Evolutionary conservation across 2,113 vertebrate species (phyloP), one percentile per base, ranked within the genome.

Genomic region (Reinhardtius hippoglossoides): DNA sequence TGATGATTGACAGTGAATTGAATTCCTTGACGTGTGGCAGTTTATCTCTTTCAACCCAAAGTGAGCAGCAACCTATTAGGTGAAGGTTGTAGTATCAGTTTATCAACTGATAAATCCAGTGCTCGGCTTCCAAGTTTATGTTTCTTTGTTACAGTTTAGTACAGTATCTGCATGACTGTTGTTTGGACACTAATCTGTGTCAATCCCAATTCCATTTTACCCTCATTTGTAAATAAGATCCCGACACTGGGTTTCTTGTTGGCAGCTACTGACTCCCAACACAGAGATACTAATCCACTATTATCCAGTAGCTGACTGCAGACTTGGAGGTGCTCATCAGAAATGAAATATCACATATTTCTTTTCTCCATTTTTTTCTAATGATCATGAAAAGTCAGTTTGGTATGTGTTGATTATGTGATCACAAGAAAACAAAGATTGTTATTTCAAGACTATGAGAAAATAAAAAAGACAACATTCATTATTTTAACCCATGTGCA

Each of bases 341-440:
- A 21, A 15, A 3, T 64, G 40, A 63, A 37, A 14, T 46, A 21
- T 58, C 9, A 64, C 13, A 18, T 10, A 10, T 42, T 14, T 42
- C 27, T 52, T 71, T 27, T 3, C 21, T 31, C 44, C 3, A 6
- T 20, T 48, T 68, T 63, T 44, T 23, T 67, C 4, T 4, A 9
- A 58, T 15, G n/a, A 66, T 76, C 56, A 57, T 42, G 58, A 63
- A 64, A 80, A 37, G 50, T 67, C 44, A 58, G 66, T 66, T 55
- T 44, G 31, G 27, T 54, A 21, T 18, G 60, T 35, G 48, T 44
- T 42, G 2, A 16, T n/a, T 67, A 56, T 76, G 60, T 44, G 40
- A 37, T 71, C 72, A 66, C 12, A 48, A 35, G 58, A 57, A 74
- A 81, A 64, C 59, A 69, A 80, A 44, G 24, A 16, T 80, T 0